Evolutionary conservation across 35 echinoderm and acorn worm species (phyloP).

Genomic region (Heliocidaris tuberculata): DNA sequence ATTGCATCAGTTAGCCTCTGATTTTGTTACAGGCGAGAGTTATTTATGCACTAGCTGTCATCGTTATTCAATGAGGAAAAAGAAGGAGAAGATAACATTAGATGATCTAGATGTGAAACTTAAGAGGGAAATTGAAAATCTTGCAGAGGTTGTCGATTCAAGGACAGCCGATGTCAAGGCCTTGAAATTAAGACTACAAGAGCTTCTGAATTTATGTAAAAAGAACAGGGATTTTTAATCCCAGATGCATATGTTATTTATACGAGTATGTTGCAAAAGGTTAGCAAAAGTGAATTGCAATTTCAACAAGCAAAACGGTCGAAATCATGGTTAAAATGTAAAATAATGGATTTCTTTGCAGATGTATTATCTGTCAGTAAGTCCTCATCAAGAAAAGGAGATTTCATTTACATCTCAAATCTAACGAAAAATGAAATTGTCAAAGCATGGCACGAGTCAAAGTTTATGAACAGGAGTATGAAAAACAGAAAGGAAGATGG

Average conservation of each 20-base stretch:
- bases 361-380: slow-evolving; percentile 23
- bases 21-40: background rate
- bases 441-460: background rate
- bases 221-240: slow-evolving; percentile 25
- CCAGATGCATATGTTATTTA: slow-evolving; percentile 14
- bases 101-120: background rate
- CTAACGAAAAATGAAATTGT: slow-evolving; percentile 14
- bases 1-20: background rate
- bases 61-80: slow-evolving; percentile 38
- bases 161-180: background rate
- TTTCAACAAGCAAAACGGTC: slow-evolving; percentile 34
- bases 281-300: slow-evolving; percentile 15
- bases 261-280: slow-evolving; percentile 11
- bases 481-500: slow-evolving; percentile 26
- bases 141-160: slow-evolving; percentile 4
- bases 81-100: background rate
- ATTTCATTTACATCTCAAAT: background rate
- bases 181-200: background rate
- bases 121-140: slow-evolving; percentile 24
- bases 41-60: slow-evolving; percentile 32
- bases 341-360: slow-evolving; percentile 43
- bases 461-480: background rate
- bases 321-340: slow-evolving; percentile 38
- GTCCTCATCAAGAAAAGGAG: background rate
- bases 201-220: slow-evolving; percentile 7